phyloP scores from a whole-genome alignment of 1,140 invertebrate species.

The Lethrus apterus region DNA sequence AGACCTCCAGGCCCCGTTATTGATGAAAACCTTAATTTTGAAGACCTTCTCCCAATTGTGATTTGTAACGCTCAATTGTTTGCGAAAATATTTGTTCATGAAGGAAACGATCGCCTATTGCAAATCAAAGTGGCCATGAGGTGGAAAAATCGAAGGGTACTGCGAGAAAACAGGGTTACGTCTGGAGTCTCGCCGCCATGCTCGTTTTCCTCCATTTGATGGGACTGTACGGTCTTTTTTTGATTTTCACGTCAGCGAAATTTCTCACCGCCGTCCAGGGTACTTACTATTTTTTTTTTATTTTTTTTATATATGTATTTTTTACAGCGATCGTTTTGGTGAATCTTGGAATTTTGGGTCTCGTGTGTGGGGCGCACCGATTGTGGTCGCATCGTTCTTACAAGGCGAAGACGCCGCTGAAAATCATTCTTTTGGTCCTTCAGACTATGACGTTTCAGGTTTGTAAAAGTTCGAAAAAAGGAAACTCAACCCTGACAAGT shows the following conservation, averaged over 20 bases:
- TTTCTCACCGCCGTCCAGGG: conserved; percentile 3
- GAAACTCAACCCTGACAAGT: too few species aligned
- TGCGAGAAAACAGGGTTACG: conserved; percentile 1
- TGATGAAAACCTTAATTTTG: too few species aligned
- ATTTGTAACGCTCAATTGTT: too few species aligned
- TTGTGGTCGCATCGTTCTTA: conserved; percentile 68
- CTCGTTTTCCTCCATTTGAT: conserved; percentile 10
- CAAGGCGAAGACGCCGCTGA: conserved; percentile 59
- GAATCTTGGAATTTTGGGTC: conserved; percentile 39
- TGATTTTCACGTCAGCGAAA: conserved; percentile 9
- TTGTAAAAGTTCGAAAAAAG: too few species aligned
- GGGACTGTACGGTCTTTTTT: conserved; percentile 2
- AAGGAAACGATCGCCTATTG: too few species aligned
- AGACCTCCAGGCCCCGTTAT: too few species aligned
- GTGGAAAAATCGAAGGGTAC: not conserved
- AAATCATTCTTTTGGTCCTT: conserved; percentile 50
- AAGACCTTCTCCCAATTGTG: too few species aligned
- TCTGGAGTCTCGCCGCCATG: conserved; percentile 7
- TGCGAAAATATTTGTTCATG: too few species aligned
- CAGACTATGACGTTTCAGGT: conserved; percentile 14
- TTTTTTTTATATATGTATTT: not conserved
- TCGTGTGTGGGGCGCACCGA: conserved; percentile 67
- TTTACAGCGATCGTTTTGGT: not conserved
- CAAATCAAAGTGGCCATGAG: too few species aligned
- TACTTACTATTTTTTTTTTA: conserved; percentile 4